Conservation (phyloP, 2,888 invertebrate species). For the Xanthorhoe designata region DNA sequence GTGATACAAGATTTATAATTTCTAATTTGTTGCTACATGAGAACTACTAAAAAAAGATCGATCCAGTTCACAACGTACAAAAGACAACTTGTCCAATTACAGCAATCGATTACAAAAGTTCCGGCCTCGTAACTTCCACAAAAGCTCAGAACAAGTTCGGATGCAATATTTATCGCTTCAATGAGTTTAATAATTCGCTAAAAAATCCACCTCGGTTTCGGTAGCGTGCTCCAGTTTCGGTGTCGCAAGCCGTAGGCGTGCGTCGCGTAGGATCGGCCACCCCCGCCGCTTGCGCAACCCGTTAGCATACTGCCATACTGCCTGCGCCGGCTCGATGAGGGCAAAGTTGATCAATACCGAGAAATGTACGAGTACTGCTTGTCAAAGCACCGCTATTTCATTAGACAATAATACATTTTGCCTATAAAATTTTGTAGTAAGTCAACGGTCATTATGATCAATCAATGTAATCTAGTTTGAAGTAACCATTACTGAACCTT, state of each 20-base stretch:
- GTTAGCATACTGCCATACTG: conserved; percentile 58
- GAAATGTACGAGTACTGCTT: conserved; percentile 17
- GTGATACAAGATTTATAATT: conserved; percentile 32
- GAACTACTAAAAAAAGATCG: conserved; percentile 14
- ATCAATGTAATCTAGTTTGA: background rate
- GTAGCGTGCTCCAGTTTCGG: conserved; percentile 77
- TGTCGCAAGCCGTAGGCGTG: conserved; percentile 78
- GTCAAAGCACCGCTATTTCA: conserved; percentile 4
- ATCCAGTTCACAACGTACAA: conserved; percentile 31
- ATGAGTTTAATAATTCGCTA: conserved; percentile 68
- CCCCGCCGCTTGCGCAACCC: conserved; percentile 52
- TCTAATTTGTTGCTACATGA: conserved; percentile 13
- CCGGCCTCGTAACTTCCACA: conserved; percentile 46
- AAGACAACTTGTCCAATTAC: conserved; percentile 37
- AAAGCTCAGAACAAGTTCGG: conserved; percentile 51
- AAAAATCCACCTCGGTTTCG: conserved; percentile 64
- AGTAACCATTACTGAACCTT: background rate
- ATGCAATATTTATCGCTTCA: conserved; percentile 54
- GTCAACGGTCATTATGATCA: background rate
- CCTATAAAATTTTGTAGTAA: background rate
- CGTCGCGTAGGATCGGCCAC: conserved; percentile 74
- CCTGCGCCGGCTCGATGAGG: conserved; percentile 47
- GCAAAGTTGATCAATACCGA: conserved; percentile 55
- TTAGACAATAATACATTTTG: background rate
- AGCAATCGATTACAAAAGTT: conserved; percentile 42